Evolutionary conservation across 2,888 invertebrate species (phyloP), one percentile per base, ranked within the genome.

Genomic region (Anarsia innoxiella): DNA sequence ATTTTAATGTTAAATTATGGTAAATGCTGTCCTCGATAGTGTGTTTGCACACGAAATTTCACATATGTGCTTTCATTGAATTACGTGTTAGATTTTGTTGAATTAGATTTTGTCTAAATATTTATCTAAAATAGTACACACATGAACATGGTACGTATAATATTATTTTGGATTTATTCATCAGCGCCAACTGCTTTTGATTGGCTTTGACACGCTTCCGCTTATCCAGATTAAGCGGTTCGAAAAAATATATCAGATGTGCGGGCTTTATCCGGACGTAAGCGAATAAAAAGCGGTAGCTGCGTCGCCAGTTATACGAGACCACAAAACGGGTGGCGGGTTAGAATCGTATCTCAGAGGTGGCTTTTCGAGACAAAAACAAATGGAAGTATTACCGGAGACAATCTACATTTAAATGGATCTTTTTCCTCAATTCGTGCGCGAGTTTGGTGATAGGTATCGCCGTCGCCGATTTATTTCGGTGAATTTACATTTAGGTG

Each of bases 321-420:
- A 58, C 66, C 76, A 59, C 72, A 59, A 64, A 73, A 66, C 63
- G 61, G 68, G 62, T 67, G 64, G 59, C 58, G 57, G 65, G 60
- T 51, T 65, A 59, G 52, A 67, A 61, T 60, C 73, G 74, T 72
- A 76, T 77, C 74, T 72, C 68, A 56, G 58, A 56, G 60, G 66
- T 63, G 67, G 71, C 67, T 69, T 63, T 58, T 53, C 47, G 63
- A 73, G 73, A 79, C 80, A 79, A 79, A 79, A 83, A 82, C 82
- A 82, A 83, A 83, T 83, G 80, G 77, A 78, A 79, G 83, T 80
- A 80, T 82, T 82, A 79, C 78, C 61, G 66, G 58, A 70, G 73
- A 79, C 80, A 82, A 82, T 82, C 80, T 83, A 73, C 83, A 83
- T 82, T 83, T 82, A 82, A 83, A 83, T 83, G 71, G 79, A 80